Percentiles rank a stretch among this genome's conserved stretches.
Conservation (phyloP, 2,113 vertebrate species). For the Catharus bicknelli region DNA sequence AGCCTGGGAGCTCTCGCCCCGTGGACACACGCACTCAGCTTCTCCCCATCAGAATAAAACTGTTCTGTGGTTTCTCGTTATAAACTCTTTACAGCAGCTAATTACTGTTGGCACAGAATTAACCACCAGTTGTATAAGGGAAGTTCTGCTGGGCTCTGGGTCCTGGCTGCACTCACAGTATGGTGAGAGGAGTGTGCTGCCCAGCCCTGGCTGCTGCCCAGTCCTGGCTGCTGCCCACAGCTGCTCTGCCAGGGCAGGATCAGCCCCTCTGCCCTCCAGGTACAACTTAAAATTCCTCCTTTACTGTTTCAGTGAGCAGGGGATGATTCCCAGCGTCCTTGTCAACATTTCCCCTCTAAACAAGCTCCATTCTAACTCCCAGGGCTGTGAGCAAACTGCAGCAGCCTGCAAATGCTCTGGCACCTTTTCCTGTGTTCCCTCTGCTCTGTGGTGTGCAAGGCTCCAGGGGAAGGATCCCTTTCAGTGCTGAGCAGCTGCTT, state of each 20-base stretch:
- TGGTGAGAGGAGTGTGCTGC: neutral
- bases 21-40: conserved; percentile 1
- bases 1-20: conserved; percentile 25
- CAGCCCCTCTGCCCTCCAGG: neutral
- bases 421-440: neutral
- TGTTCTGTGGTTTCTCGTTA: conserved; percentile 58
- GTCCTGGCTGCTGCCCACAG: neutral
- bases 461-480: neutral
- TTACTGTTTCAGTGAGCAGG: neutral
- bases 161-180: neutral
- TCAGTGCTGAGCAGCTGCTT: neutral
- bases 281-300: neutral
- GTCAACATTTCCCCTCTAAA: neutral
- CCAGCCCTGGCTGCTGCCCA: neutral
- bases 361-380: neutral
- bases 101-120: conserved; percentile 47
- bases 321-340: neutral
- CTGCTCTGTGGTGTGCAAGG: neutral
- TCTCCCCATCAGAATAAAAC: conserved; percentile 48
- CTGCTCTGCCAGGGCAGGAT: neutral
- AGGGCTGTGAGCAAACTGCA: neutral
- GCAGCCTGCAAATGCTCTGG: neutral
- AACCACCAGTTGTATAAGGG: conserved; percentile 41
- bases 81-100: conserved; percentile 59
- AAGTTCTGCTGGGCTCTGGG: conserved; percentile 9